Base-by-base conservation (phyloP, 2,797 vertebrate species). In the Anguilla marmorata region DNA sequence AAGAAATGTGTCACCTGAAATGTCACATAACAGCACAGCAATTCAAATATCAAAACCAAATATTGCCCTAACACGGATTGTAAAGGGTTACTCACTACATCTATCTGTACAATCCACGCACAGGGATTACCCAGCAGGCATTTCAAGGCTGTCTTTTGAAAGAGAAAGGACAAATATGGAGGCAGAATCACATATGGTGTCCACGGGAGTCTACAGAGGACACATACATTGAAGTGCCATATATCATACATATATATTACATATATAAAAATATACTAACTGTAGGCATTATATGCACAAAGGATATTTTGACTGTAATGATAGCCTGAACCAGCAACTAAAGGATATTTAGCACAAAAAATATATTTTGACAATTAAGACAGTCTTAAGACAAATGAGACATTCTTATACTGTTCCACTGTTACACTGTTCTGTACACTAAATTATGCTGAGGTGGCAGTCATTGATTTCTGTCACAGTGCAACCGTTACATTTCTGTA, bases 1-100 rank as follows among this genome's bases (percentile, higher is more conserved):
- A 52, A 85, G 84, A 76, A 60, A 60, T 85, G 52, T n/a, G 37
- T 88, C 87, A 60, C 24, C 66, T 12, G 50, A 54, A 85, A 45
- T 33, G 14, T 7, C 83, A 9, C 1, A 7, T 7, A 41, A 33
- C 33, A 16, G 19, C 33, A 27, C 12, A n/a, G 50, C 33, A 58
- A 45, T 30, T 19, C 30, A 48, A 76, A 76, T 69, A 85, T 58
- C 52, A n/a, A 85, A 85, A 84, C n/a, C 4, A 88, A 45, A 48
- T 50, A 56, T 60, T 45, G 2, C 7, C 82, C n/a, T 56, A 50
- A 21, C 4, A 85, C 24, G 0, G 33, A 41, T 30, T 4, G 16
- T 19, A 5, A 45, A 79, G 74, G 2, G 74, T 79, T 45, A 79
- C 12, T 5, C 37, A 19, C 33, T 41, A 8, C n/a, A n/a, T 48